Evolutionary conservation across 2,888 invertebrate genomes (phyloP), one percentile per base, ranked within the genome.

Genomic region (Pseudeuparius sepicola): DNA sequence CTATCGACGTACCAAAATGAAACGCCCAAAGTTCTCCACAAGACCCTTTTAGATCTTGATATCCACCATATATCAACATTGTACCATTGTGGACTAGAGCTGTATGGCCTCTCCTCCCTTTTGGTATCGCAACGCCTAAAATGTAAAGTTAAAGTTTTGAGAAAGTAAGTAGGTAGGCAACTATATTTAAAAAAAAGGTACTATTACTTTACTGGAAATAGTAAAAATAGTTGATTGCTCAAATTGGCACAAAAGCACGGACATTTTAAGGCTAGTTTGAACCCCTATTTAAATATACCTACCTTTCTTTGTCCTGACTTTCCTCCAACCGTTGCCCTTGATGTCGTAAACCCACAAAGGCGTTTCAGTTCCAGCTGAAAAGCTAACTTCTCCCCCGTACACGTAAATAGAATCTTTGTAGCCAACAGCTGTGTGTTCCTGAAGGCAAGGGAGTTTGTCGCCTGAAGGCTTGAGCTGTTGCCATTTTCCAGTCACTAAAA

Each of bases 61-160:
- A 89, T 3, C 90, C 90, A 4, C 89, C 90, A 60, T 86, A 89
- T 44, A 90, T 70, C 40, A 86, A 70, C 77, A 90, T 81, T 47
- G 76, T 71, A 45, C 81, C 80, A 40, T 75, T 71, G 54, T 83
- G 78, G 27, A 86, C 74, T 38, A 87, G 70, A 10, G 88, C 84
- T 0, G 83, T 76, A 64, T 90, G 90, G 0, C 87, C 87, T 36
- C 88, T 67, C 20, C 89, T 67, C 2, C 85, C 85, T 48, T 75
- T 71, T n/a, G 87, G 87, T 28, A 68, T 69, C 10, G 67, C 60
- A 30, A 63, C 63, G 32, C 66, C 61, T 61, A 31, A 34, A 48
- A 37, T 27, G 33, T 25, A 10, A 12, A 31, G 10, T 24, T 9
- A 31, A 17, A 30, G 30, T 17, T 4, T 17, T 3, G 28, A 12